A percentile compares a stretch with the other conserved stretches of the same genome.
Conservation (phyloP, 2,888 invertebrate genomes). For the Zhengitettix transpicula region DNA sequence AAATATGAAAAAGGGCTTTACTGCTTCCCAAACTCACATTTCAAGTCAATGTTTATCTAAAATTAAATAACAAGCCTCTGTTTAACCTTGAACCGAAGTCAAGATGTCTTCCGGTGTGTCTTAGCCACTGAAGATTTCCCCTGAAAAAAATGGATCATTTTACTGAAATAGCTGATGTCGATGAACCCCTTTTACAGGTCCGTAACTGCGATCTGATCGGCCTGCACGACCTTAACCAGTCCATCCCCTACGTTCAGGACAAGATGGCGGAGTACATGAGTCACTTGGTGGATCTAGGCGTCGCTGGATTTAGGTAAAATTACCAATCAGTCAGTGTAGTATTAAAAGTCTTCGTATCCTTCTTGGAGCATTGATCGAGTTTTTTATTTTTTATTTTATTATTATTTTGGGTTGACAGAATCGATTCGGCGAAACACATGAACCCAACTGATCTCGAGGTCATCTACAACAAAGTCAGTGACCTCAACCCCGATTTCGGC, state of each 20-base stretch:
- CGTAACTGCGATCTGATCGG: conserved; percentile 55
- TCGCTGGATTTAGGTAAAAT: conserved; percentile 59
- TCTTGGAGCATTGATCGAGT: not conserved
- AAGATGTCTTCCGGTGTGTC: too few species aligned
- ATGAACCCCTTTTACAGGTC: conserved; percentile 23
- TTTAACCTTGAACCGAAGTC: too few species aligned
- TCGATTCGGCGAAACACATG: conserved; percentile 68
- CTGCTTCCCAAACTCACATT: too few species aligned
- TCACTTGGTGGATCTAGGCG: conserved; percentile 48
- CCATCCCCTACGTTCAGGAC: conserved; percentile 41
- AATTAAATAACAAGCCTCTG: too few species aligned
- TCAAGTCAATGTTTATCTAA: too few species aligned
- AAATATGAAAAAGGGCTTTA: too few species aligned
- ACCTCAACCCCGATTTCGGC: conserved; percentile 45
- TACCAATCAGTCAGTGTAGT: too few species aligned
- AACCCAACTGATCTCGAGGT: conserved; percentile 51
- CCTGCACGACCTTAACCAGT: conserved; percentile 60
- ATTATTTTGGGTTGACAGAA: conserved; percentile 25
- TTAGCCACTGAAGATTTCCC: too few species aligned
- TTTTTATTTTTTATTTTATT: not conserved
- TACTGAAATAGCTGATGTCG: too few species aligned
- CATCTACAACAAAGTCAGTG: conserved; percentile 43
- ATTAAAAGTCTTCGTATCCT: not conserved
- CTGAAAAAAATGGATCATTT: too few species aligned
- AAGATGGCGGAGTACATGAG: conserved; percentile 50